Evolutionary conservation across 2,113 vertebrate genomes (phyloP), one percentile per base, ranked within the genome.

Genomic region (Thalassarche chlororhynchos): DNA sequence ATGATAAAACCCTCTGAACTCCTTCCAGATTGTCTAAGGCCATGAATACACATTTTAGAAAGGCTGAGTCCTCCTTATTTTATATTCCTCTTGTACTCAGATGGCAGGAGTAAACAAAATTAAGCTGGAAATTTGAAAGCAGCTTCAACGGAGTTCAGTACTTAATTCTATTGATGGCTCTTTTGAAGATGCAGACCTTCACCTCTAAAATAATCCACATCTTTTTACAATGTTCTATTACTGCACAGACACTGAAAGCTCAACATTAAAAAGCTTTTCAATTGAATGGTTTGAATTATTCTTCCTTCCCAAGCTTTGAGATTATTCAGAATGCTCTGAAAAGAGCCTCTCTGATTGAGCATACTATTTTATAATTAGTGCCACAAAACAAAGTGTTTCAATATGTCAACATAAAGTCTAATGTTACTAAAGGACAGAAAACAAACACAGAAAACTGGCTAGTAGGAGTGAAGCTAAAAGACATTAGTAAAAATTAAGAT

Each of bases 161-260:
- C 11, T 12, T 92, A 78, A 62, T 88, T 93, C n/a, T 88, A 24
- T 31, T 88, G 49, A 94, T 44, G 9, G 12, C 2, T 68, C 77
- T 80, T 96, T 94, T 97, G 93, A 97, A 95, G 60, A 88, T 66
- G 12, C 21, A 76, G 75, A 85, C 54, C 42, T 95, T 86, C 14
- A 69, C 60, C 51, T 80, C 42, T 60, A 66, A 78, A 96, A 66
- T 51, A 83, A 86, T 75, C 20, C n/a, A 9, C 19, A 36, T 52
- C 8, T 34, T 69, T 95, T 84, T 65, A 86, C 12, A 79, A 66
- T 47, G 14, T 21, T 32, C 15, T 92, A 8, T 86, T 92, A 89
- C 55, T 84, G 36, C 14, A 57, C 12, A 70, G 20, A 66, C 42
- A 47, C 29, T 68, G 24, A 70, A 91, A 86, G 12, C 31, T 70